Base-by-base conservation (phyloP, 2,888 invertebrate species). In the Melinaea menophilus region DNA sequence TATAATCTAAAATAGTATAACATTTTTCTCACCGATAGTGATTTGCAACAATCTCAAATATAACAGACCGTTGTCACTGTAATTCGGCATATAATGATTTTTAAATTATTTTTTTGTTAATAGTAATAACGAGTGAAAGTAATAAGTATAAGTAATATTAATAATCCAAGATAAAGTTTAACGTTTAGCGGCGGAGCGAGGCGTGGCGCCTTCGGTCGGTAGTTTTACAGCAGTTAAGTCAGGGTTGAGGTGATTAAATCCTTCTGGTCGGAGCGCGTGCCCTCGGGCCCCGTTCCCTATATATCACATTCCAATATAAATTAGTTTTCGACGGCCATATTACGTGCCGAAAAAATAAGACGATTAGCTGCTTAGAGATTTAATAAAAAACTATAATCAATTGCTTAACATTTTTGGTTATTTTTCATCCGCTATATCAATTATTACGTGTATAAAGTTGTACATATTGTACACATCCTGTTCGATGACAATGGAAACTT, bases 231-330 rank as follows among this genome's bases (percentile, higher is more conserved):
- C 86, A 82, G 84, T 81, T 81, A 82, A 78, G 56, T 75, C 74
- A 75, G 80, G 82, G 77, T 80, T 77, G 79, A 85, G 84, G 82
- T 88, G 87, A 89, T 88, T 89, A 89, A 85, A 84, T 80, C 77
- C 75, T 75, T 70, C 75, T 76, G 78, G 73, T 75, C 67, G 66
- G 51, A 45, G 72, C 70, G 84, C 88, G 86, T 85, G 86, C 88
- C 88, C 75, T 71, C 73, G 75, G 86, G 78, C 65, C 69, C 69
- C 71, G 72, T 75, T 77, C 80, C 81, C 79, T 78, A 81, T 88
- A 88, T 85, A 88, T 88, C 88, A 88, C 90, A 90, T 90, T 90
- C 90, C 90, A 82, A 86, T 88, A 87, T 86, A 88, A 90, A 90
- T 90, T 90, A 86, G 87, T 89, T 90, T 88, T 84, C 76, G 82